These are phyloP conservation scores for Tragelaphus imberbis DNA, from an alignment of 2,113 vertebrate species.

Conservation along the genomic window DNA sequence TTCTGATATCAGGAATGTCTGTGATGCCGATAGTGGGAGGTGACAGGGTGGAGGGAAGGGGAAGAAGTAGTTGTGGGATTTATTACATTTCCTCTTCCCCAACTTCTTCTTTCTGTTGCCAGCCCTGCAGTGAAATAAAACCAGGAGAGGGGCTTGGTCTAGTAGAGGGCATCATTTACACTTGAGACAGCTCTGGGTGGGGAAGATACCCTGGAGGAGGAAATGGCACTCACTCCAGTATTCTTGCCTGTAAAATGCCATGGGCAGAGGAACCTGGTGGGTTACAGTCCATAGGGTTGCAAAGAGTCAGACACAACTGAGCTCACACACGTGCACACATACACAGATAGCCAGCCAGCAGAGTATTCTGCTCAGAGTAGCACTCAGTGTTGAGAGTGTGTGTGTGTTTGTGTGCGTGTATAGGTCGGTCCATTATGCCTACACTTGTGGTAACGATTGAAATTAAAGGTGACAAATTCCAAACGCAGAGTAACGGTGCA, in stretches of 20 bases:
- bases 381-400: neutral
- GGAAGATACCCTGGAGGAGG: neutral
- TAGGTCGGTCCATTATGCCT: neutral
- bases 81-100: neutral
- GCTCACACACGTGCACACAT: neutral
- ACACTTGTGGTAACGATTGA: neutral
- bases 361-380: neutral
- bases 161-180: neutral
- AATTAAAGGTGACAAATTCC: neutral
- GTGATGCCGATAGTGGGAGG: neutral
- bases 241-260: neutral
- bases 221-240: neutral
- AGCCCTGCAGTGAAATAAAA: neutral
- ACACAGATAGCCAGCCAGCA: neutral
- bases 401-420: no score
- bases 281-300: neutral
- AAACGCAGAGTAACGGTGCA: neutral
- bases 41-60: neutral
- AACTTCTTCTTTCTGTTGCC: neutral
- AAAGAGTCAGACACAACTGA: neutral
- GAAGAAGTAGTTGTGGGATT: neutral
- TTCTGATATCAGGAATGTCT: neutral
- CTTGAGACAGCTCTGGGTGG: neutral
- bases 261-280: neutral
- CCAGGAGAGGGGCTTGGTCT: neutral